These are phyloP conservation scores for Caretta caretta DNA, from an alignment of 2,113 vertebrate species.

Conservation along the genomic window DNA sequence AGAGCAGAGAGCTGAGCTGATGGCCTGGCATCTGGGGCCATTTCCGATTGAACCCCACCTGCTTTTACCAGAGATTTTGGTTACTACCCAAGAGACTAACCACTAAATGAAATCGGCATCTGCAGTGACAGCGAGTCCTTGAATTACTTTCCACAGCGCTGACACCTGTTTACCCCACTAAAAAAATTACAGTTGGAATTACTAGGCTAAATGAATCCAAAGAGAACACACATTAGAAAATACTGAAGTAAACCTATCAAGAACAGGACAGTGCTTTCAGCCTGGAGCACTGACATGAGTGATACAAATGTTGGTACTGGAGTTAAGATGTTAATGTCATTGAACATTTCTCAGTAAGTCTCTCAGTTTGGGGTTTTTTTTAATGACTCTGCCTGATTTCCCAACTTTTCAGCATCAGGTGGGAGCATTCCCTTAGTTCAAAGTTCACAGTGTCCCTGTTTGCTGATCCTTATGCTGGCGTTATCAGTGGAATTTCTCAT, in stretches of 20 bases:
- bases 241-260: background rate
- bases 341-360: background rate
- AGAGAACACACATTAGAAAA: background rate
- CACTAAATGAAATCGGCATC: background rate
- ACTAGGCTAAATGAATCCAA: background rate
- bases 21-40: background rate
- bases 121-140: background rate
- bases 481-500: background rate
- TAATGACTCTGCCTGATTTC: slow-evolving; percentile 5
- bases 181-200: background rate
- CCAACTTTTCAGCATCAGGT: background rate
- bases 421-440: background rate
- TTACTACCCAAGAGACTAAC: background rate
- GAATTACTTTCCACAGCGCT: background rate
- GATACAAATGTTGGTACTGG: background rate
- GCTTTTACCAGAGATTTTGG: background rate
- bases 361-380: background rate
- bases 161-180: background rate
- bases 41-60: background rate
- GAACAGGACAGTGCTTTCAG: background rate
- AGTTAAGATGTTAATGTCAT: background rate
- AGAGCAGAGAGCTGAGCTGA: background rate
- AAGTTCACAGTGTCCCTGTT: background rate
- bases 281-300: background rate
- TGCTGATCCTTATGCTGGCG: slow-evolving; percentile 1